These are phyloP conservation scores for Drosophila pseudoananassae DNA, from an alignment of 1,140 invertebrate genomes.

Conservation along the genomic window DNA sequence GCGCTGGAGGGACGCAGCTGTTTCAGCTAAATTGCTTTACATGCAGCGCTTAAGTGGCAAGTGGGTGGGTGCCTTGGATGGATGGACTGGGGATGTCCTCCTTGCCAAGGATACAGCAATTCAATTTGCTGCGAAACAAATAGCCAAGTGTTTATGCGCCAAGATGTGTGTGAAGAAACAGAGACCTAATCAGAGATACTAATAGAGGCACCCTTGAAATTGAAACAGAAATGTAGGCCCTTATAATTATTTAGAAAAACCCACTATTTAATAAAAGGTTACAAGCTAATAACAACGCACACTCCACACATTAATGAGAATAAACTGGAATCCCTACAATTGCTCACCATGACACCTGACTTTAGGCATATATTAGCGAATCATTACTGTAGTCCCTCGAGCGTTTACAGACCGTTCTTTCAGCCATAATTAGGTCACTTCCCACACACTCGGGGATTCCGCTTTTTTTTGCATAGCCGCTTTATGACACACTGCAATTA, in stretches of 20 bases:
- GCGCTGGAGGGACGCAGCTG: slow-evolving; percentile 59
- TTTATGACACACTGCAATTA: slow-evolving; percentile 49
- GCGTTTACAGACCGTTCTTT: slow-evolving; percentile 4
- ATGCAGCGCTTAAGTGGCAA: slow-evolving; percentile 60
- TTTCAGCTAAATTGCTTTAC: slow-evolving; percentile 65
- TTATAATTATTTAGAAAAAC: not conserved
- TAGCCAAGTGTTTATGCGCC: slow-evolving; percentile 75
- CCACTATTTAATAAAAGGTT: not conserved
- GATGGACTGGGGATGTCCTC: slow-evolving; percentile 1
- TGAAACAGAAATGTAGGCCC: not conserved
- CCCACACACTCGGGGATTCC: not conserved
- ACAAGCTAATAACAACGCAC: not conserved
- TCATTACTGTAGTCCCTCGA: slow-evolving; percentile 1
- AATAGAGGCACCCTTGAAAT: too few relatives aligned
- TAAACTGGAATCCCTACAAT: not conserved
- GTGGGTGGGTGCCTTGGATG: slow-evolving; percentile 11
- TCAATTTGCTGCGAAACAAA: slow-evolving; percentile 77
- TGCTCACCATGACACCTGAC: not conserved
- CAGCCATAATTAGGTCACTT: slow-evolving; percentile 14
- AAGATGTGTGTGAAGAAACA: slow-evolving; percentile 61
- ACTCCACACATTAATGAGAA: too few relatives aligned
- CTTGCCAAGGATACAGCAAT: slow-evolving; percentile 16
- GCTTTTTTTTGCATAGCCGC: slow-evolving; percentile 22
- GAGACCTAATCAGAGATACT: not conserved
- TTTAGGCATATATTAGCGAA: not conserved